A percentile compares a stretch with the other conserved stretches of the same genome.
Conservation (phyloP, 35 echinoderm and acorn worm species). For the Heliocidaris tuberculata region DNA sequence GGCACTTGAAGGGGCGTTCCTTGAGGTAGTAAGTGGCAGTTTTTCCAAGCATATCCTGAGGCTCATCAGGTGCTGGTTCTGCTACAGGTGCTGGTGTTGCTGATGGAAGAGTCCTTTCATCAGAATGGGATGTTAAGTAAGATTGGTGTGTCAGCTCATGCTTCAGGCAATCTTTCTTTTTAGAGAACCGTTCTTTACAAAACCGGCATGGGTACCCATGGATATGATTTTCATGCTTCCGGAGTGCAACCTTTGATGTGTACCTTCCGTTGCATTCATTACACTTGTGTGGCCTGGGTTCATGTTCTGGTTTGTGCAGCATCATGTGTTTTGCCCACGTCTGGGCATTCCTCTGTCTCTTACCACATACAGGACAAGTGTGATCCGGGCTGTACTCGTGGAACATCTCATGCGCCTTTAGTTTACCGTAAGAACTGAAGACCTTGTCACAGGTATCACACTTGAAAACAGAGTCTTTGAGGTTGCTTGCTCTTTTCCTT, state of each 20-base stretch:
- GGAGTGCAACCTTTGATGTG: not conserved
- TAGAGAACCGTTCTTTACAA: not conserved
- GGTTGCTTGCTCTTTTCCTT: not conserved
- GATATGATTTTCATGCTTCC: not conserved
- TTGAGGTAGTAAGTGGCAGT: not conserved
- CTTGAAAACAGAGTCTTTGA: not conserved
- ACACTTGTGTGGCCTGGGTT: not conserved
- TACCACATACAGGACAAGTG: not conserved
- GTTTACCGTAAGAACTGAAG: not conserved
- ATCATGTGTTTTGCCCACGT: not conserved
- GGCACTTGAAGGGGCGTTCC: not conserved
- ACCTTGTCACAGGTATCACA: not conserved
- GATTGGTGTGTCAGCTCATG: not conserved
- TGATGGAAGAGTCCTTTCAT: not conserved
- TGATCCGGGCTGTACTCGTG: not conserved
- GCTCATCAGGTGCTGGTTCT: not conserved
- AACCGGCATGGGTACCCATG: not conserved
- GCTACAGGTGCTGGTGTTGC: not conserved
- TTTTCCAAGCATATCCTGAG: conserved; percentile 21
- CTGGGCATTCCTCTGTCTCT: not conserved
- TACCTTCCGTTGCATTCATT: not conserved
- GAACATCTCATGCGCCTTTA: not conserved
- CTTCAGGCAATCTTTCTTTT: not conserved
- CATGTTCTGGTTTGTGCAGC: not conserved
- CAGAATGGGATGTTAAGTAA: not conserved